A percentile compares a stretch with the other conserved stretches of the same genome.
Conservation (phyloP, 2,888 invertebrate species). For the Thecocarcelia acutangulata region DNA sequence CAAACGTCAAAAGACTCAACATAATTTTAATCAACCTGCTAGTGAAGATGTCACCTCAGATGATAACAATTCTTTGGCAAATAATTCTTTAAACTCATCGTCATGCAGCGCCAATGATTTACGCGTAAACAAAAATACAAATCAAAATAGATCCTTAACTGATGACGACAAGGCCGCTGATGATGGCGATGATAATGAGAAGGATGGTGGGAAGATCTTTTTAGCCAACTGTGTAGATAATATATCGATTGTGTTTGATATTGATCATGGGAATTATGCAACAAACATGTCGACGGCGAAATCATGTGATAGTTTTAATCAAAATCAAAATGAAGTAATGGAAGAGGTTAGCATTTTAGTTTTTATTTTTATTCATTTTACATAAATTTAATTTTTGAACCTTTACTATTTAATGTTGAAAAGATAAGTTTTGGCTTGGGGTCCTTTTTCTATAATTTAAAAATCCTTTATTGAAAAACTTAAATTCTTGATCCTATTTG, state of each 20-base stretch:
- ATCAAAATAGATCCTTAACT: constrained; percentile 15
- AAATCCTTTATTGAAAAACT: no score
- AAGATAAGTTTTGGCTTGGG: no score
- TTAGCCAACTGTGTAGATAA: constrained; percentile 44
- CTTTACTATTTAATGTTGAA: no score
- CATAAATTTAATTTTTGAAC: no score
- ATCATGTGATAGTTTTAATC: constrained; percentile 34
- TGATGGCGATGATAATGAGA: constrained; percentile 60
- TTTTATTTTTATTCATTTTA: not conserved
- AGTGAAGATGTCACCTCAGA: constrained; percentile 36
- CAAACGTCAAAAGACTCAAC: constrained; percentile 81
- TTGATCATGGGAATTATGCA: not conserved
- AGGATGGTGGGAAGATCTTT: constrained; percentile 56
- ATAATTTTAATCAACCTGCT: constrained; percentile 73
- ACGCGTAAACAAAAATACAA: constrained; percentile 7
- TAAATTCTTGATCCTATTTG: no score
- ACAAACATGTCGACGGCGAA: not conserved
- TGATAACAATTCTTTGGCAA: constrained; percentile 26
- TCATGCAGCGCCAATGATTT: not conserved
- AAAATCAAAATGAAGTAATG: constrained; percentile 54
- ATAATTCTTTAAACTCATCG: constrained; percentile 15
- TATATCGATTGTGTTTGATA: constrained; percentile 7
- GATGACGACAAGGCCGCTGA: constrained; percentile 19
- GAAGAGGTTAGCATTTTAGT: constrained; percentile 66
- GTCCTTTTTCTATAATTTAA: no score